Evolutionary conservation across 2,888 invertebrate species (phyloP), one percentile per base, ranked within the genome.

Genomic region (Magallana nippona): DNA sequence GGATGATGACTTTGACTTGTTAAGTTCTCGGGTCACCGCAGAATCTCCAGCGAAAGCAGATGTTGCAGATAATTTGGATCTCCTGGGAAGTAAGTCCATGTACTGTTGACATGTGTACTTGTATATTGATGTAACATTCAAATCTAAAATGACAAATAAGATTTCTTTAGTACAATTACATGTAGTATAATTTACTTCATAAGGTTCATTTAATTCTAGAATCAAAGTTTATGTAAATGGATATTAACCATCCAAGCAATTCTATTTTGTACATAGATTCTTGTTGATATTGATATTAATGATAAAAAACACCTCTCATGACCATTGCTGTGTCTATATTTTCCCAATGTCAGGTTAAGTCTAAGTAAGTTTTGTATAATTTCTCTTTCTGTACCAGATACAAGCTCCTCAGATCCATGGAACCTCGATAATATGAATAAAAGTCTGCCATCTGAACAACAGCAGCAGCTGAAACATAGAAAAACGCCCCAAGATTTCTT

Each of bases 401-500:
- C 32, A 17, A 71, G 22, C 71, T 56, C 79, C 27, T 58, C 79
- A 56, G 90, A 91, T 81, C 90, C 90, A 3, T 93, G 92, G 92
- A 88, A 88, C 84, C 86, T 92, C 89, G 85, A 86, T 62, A 89
- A 86, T 15, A 86, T 92, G 84, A 84, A 88, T 44, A 84, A 90
- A 22, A 82, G 84, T 62, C 56, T 92, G 57, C 86, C 90, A 8
- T 63, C 71, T n/a, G 86, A 88, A 71, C 87, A 90, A 81, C 86
- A 86, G 56, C 89, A 89, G 81, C 82, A 84, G 56, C 83, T 83
- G 17, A 85, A 88, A 71, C 85, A 88, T 57, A 90, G 90, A 82
- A 98, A 98, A 95, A 98, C 98, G 82, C 98, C 99, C 2, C 97
- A 98, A 90, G 96, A 97, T 92, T 99, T 99, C 95, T 96, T 99